Base-by-base conservation (phyloP, 2,888 invertebrate genomes). In the Harmothoe impar region DNA sequence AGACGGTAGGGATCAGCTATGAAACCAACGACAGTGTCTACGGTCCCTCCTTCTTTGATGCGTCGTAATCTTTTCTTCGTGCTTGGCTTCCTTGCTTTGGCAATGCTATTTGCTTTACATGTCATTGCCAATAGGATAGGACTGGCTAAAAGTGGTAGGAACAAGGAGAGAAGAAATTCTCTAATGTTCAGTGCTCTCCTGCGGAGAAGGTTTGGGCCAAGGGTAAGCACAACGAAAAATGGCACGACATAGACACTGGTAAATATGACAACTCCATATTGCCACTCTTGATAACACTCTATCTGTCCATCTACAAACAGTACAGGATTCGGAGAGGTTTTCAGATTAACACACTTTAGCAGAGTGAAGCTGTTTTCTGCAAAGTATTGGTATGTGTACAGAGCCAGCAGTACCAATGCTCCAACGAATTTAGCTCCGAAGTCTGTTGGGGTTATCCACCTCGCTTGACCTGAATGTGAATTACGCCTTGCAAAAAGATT, bases 281-380 rank as follows among this genome's bases (percentile, higher is more conserved):
- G 92, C 92, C 92, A 92, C 0, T 56, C 35, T 17, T 56, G 43
- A 56, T 86, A 90, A 43, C 92, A 92, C 23, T 68, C 29, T 23
- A 91, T 89, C 54, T 91, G 91, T 23, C 91, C 92, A 84, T 92
- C 92, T 5, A 89, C 51, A 51, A 90, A 92, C 52, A 92, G 85
- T 12, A 92, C 91, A n/a, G 56, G 35, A 17, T 77, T 33, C 3
- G 81, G 86, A 15, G 29, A 29, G 12, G 68, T 51, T 5, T 86
- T n/a, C 25, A 92, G 86, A 0, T 35, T 23, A 10, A 72, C 68
- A 56, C 92, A 92, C 35, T 90, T 86, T 12, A 92, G 89, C 20
- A 92, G 77, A 20, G 51, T 20, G 29, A 92, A 89, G 17, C 89
- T 68, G n/a, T 86, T 90, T 33, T 90, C 90, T 23, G 90, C 90